phyloP scores from a whole-genome alignment of 2,888 invertebrate genomes.

The Sycophila texana region DNA sequence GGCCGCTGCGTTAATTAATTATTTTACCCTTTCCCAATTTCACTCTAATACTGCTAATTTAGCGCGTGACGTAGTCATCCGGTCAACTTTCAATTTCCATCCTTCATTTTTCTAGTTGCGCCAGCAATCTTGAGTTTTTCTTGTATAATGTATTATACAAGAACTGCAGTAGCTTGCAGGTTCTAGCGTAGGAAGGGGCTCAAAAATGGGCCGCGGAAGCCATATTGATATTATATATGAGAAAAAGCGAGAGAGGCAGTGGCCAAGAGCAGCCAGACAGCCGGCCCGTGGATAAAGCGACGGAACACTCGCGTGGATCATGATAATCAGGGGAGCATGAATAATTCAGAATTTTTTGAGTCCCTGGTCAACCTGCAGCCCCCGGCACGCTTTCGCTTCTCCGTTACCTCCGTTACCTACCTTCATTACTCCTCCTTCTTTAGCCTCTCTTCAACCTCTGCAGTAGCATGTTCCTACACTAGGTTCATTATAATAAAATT shows the following conservation, averaged over 20 bases:
- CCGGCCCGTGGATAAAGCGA: slow-evolving; percentile 60
- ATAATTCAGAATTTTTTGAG: slow-evolving; percentile 67
- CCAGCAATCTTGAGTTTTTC: no score
- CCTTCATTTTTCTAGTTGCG: not conserved
- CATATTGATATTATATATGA: slow-evolving; percentile 64
- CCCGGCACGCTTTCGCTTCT: not conserved
- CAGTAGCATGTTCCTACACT: slow-evolving; percentile 16
- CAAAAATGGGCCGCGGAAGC: slow-evolving; percentile 60
- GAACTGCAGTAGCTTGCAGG: not conserved
- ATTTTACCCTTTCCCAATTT: not conserved
- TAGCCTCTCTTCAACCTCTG: not conserved
- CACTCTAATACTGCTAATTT: not conserved
- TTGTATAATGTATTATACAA: slow-evolving; percentile 36
- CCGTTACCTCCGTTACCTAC: not conserved
- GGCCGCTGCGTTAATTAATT: not conserved
- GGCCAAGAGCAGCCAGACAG: slow-evolving; percentile 58
- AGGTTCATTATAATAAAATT: slow-evolving; percentile 31
- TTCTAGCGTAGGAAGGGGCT: slow-evolving; percentile 1
- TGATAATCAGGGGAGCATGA: slow-evolving; percentile 68
- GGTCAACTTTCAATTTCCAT: not conserved
- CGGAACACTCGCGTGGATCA: slow-evolving; percentile 62
- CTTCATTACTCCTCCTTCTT: not conserved
- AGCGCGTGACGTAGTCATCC: not conserved
- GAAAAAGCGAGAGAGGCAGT: slow-evolving; percentile 2
- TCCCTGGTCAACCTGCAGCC: slow-evolving; percentile 12